Conservation (phyloP, 2,888 invertebrate genomes). For the Hydrotaea diabolus region DNA sequence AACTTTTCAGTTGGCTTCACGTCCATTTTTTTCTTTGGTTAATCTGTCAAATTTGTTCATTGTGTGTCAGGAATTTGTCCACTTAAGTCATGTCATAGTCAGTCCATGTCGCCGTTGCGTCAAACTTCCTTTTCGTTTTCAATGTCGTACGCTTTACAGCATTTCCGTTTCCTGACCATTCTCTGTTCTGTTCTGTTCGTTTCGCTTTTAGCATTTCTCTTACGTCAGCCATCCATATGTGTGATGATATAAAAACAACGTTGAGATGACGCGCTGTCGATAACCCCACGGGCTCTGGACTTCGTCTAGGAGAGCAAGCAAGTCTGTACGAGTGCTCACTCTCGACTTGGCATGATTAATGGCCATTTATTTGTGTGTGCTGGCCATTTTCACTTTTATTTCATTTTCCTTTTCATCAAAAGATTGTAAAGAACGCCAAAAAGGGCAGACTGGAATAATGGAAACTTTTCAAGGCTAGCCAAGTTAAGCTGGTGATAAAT, state of each 20-base stretch:
- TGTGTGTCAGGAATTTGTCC: conserved; percentile 43
- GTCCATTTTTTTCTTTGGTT: neutral
- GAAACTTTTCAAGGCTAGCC: conserved; percentile 56
- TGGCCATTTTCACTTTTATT: conserved; percentile 16
- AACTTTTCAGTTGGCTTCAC: neutral
- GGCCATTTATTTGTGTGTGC: conserved; percentile 20
- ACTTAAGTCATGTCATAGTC: conserved; percentile 43
- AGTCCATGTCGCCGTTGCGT: no score
- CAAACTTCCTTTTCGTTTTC: neutral
- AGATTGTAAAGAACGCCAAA: neutral
- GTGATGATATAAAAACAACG: neutral
- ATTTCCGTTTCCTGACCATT: conserved; percentile 29
- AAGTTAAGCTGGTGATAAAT: conserved; percentile 60
- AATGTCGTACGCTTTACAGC: neutral
- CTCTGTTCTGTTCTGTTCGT: neutral
- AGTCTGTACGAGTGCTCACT: no score
- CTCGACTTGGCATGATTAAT: conserved; percentile 20
- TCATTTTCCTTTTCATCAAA: conserved; percentile 2
- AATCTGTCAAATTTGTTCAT: conserved; percentile 50
- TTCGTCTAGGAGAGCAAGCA: neutral
- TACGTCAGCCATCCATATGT: neutral
- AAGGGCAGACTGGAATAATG: neutral
- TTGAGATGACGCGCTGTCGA: neutral
- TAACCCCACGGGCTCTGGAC: neutral
- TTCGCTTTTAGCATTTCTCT: neutral